Conservation (phyloP, 2,113 vertebrate species). For the Chaetura pelagica region DNA sequence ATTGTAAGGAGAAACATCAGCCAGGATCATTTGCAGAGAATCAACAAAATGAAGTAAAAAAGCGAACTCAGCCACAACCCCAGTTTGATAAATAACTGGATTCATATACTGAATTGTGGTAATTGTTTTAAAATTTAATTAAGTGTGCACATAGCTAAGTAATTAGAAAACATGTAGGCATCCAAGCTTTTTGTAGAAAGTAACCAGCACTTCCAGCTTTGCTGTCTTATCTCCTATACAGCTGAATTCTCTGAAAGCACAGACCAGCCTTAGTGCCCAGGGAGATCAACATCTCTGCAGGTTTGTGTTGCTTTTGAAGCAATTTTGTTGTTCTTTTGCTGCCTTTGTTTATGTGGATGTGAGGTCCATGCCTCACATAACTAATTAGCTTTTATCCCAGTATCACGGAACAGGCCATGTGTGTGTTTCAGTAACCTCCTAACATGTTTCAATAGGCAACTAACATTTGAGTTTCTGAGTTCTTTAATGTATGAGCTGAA, state of each 20-base stretch:
- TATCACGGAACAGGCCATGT: fast-evolving
- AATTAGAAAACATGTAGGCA: not conserved
- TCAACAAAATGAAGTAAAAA: not conserved
- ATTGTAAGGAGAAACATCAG: not conserved
- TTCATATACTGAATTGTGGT: not conserved
- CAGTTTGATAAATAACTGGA: not conserved
- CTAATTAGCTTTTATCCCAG: not conserved
- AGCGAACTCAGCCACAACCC: not conserved
- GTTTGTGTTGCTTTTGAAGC: not conserved
- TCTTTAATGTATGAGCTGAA: not conserved
- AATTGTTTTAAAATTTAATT: conserved; percentile 44
- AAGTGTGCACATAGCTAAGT: not conserved
- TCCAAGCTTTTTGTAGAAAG: conserved; percentile 7
- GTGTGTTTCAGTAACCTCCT: not conserved
- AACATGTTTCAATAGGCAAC: not conserved
- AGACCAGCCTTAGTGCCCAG: not conserved
- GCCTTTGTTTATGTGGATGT: not conserved
- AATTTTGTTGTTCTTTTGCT: not conserved
- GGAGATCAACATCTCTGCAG: not conserved
- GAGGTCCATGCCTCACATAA: not conserved
- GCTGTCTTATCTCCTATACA: not conserved
- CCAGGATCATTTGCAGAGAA: not conserved
- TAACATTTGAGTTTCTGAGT: not conserved
- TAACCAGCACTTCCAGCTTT: not conserved
- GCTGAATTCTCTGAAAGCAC: not conserved